These are phyloP conservation scores for Bombylius major DNA, from an alignment of 2,888 invertebrate genomes.

Conservation along the genomic window DNA sequence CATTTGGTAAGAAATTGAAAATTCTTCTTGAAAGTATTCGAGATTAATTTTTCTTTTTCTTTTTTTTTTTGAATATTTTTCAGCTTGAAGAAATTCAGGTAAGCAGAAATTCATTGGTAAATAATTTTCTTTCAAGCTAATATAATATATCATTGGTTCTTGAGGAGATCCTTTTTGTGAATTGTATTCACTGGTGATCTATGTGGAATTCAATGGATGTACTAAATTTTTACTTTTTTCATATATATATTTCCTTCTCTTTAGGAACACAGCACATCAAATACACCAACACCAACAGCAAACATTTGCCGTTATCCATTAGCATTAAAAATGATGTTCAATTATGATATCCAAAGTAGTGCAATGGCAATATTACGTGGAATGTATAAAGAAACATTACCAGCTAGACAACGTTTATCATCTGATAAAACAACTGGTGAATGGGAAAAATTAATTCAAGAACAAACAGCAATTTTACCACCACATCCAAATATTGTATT, in stretches of 20 bases:
- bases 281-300: slow-evolving; percentile 13
- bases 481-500: slow-evolving; percentile 76
- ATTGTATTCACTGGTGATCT: too few species aligned
- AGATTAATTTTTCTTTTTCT: too few species aligned
- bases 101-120: background rate
- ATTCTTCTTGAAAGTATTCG: background rate
- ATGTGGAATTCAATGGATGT: too few species aligned
- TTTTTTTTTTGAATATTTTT: background rate
- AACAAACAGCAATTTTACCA: slow-evolving; percentile 46
- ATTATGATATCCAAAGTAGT: slow-evolving; percentile 74
- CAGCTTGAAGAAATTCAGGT: background rate
- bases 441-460: slow-evolving; percentile 45
- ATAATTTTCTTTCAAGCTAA: too few species aligned
- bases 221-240: too few species aligned
- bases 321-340: slow-evolving; percentile 86
- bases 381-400: slow-evolving; percentile 74
- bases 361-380: slow-evolving; percentile 60
- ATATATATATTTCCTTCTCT: too few species aligned
- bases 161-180: too few species aligned
- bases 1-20: slow-evolving; percentile 4
- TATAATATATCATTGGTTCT: too few species aligned
- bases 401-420: slow-evolving; percentile 46
- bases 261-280: background rate
- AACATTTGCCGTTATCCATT: slow-evolving; percentile 42
- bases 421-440: slow-evolving; percentile 34